These are phyloP conservation scores for Pachyseris speciosa DNA, from an alignment of 64 coral and sea anemone genomes.

Conservation along the genomic window DNA sequence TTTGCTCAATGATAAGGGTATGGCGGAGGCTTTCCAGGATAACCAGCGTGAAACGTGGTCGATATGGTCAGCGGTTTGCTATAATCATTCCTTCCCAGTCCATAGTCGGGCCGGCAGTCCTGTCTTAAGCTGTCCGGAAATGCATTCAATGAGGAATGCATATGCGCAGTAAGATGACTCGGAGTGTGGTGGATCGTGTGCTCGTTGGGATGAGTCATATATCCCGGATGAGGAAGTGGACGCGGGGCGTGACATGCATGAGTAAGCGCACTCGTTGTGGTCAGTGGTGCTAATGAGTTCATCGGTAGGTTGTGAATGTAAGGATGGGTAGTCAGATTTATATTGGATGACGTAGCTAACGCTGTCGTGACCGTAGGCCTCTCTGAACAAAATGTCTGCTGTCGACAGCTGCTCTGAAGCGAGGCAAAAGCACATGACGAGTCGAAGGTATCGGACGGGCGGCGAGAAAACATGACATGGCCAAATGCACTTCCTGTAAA, in stretches of 20 bases:
- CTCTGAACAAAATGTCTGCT: slow-evolving; percentile 30
- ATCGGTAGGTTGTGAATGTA: slow-evolving; percentile 52
- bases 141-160: slow-evolving; percentile 41
- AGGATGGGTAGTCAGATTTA: slow-evolving; percentile 40
- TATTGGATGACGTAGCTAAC: slow-evolving; percentile 1
- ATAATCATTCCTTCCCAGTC: slow-evolving; percentile 55
- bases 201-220: slow-evolving; percentile 58
- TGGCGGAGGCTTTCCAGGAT: slow-evolving; percentile 26
- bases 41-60: slow-evolving; percentile 57
- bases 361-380: slow-evolving; percentile 14
- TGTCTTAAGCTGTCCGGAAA: slow-evolving; percentile 45
- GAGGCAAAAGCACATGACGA: slow-evolving; percentile 36
- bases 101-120: slow-evolving; percentile 28
- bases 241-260: slow-evolving; percentile 39
- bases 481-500: slow-evolving; percentile 60
- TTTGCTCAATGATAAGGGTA: slow-evolving; percentile 58
- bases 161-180: slow-evolving; percentile 45
- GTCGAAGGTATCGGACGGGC: slow-evolving; percentile 12
- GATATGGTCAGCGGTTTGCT: slow-evolving; percentile 74
- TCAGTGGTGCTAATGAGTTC: slow-evolving; percentile 34
- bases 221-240: slow-evolving; percentile 67
- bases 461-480: slow-evolving; percentile 55
- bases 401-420: slow-evolving; percentile 45
- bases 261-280: slow-evolving; percentile 40
- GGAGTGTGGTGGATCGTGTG: slow-evolving; percentile 73